These are phyloP conservation scores for Emydocephalus ijimae DNA, from an alignment of 2,113 vertebrate species.

Conservation along the genomic window DNA sequence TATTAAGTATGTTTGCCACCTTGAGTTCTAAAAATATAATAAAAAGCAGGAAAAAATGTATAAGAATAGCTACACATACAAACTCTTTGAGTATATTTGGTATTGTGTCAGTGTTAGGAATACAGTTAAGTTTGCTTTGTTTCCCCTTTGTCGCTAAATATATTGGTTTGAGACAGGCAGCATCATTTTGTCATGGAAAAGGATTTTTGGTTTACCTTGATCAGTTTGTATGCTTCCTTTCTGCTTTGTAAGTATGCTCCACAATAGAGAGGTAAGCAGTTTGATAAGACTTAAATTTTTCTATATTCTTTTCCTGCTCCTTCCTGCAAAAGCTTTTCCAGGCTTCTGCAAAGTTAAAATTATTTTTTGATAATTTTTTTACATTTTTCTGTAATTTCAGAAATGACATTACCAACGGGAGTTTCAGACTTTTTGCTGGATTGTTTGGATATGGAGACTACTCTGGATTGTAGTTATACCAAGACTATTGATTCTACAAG, in stretches of 20 bases:
- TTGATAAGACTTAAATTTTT: background rate
- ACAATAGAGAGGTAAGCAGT: background rate
- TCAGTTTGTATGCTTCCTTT: background rate
- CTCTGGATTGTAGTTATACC: conserved; percentile 1
- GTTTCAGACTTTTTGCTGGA: conserved; percentile 68
- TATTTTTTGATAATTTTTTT: background rate
- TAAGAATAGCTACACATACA: background rate
- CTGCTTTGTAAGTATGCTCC: background rate
- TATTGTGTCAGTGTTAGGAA: background rate
- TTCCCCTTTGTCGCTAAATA: background rate
- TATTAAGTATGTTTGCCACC: background rate
- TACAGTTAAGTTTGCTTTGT: background rate
- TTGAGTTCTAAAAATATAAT: background rate
- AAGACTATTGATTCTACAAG: conserved; percentile 42
- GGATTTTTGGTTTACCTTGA: background rate
- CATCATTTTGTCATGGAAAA: background rate
- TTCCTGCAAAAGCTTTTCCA: background rate
- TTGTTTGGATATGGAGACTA: conserved; percentile 63
- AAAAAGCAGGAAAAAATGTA: too few relatives aligned
- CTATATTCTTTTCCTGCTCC: background rate
- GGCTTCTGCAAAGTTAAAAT: background rate
- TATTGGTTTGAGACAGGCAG: background rate
- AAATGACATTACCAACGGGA: conserved; percentile 65
- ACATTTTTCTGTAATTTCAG: conserved; percentile 56
- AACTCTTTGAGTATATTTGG: background rate